Conservation (phyloP, 2,113 vertebrate species). For the Stegostoma tigrinum region DNA sequence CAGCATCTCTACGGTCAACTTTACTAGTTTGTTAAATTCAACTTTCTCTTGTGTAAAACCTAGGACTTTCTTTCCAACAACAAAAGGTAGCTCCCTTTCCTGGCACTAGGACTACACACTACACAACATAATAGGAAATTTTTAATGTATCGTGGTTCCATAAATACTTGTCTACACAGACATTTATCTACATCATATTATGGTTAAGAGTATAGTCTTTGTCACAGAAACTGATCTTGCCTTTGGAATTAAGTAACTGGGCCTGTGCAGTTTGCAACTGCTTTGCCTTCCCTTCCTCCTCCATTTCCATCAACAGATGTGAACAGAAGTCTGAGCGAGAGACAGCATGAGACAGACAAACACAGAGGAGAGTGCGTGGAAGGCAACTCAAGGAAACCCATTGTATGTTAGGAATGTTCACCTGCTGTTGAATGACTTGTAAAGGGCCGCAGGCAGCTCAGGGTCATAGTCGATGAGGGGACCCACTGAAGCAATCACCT, state of each 20-base stretch:
- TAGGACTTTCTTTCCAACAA: constrained; percentile 50
- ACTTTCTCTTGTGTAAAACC: constrained; percentile 63
- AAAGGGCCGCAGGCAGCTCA: constrained; percentile 54
- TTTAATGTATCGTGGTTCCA: constrained; percentile 61
- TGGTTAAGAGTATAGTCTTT: constrained; percentile 55
- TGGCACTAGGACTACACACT: constrained; percentile 57
- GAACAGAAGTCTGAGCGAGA: constrained; percentile 38
- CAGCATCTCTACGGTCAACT: constrained; percentile 44
- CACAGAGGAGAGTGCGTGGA: neutral
- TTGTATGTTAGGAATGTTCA: constrained; percentile 67
- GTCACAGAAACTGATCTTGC: constrained; percentile 53
- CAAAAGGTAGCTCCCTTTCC: constrained; percentile 61
- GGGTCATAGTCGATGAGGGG: constrained; percentile 60
- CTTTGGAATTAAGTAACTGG: constrained; percentile 61
- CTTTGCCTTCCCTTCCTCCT: constrained; percentile 51
- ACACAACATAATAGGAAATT: constrained; percentile 67
- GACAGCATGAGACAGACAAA: neutral
- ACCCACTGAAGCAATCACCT: constrained; percentile 63
- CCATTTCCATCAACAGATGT: constrained; percentile 50
- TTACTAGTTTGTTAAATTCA: constrained; percentile 2
- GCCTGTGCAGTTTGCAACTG: constrained; percentile 53
- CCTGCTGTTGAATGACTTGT: constrained; percentile 61
- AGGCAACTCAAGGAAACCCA: constrained; percentile 7
- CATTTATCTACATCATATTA: constrained; percentile 63
- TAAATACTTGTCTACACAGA: constrained; percentile 65